Percentiles rank a stretch among this genome's conserved stretches.
phyloP scores from a whole-genome alignment of 2,113 vertebrate genomes.

The Sebastes fasciatus region DNA sequence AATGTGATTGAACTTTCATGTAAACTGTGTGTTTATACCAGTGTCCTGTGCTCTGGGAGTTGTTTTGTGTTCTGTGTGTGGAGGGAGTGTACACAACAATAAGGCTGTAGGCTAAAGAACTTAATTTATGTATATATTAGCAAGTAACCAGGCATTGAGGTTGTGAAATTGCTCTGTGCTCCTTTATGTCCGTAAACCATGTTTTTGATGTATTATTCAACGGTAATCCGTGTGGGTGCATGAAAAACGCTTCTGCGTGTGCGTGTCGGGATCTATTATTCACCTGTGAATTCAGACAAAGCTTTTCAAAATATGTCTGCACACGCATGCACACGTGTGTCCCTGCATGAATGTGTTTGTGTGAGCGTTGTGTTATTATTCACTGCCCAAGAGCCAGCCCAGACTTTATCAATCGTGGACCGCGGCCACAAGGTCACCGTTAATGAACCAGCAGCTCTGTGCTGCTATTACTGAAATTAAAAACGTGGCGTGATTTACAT shows the following conservation, averaged over 20 bases:
- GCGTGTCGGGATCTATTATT: background rate
- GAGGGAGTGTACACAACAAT: background rate
- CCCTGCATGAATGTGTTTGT: background rate
- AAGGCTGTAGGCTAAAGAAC: background rate
- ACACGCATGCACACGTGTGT: background rate
- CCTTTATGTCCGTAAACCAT: slow-evolving; percentile 36
- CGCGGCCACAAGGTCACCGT: slow-evolving; percentile 31
- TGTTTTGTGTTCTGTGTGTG: slow-evolving; percentile 1
- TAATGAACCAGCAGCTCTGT: slow-evolving; percentile 57
- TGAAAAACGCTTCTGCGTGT: background rate
- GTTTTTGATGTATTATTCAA: slow-evolving; percentile 56
- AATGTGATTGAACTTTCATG: slow-evolving; percentile 25
- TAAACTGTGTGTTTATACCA: slow-evolving; percentile 6
- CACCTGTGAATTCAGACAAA: slow-evolving; percentile 16
- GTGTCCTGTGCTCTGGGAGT: background rate
- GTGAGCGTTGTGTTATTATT: background rate
- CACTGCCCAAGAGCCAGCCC: background rate
- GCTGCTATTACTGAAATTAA: slow-evolving; percentile 68
- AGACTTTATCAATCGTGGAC: slow-evolving; percentile 48
- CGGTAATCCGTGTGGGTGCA: slow-evolving; percentile 21
- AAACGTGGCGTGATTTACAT: slow-evolving; percentile 65
- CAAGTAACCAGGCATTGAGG: slow-evolving; percentile 4
- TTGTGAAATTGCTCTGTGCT: slow-evolving; percentile 23
- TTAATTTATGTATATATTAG: slow-evolving; percentile 33
- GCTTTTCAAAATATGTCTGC: slow-evolving; percentile 3